Conservation (phyloP, 2,888 invertebrate genomes). For the Cephalotes varians region DNA sequence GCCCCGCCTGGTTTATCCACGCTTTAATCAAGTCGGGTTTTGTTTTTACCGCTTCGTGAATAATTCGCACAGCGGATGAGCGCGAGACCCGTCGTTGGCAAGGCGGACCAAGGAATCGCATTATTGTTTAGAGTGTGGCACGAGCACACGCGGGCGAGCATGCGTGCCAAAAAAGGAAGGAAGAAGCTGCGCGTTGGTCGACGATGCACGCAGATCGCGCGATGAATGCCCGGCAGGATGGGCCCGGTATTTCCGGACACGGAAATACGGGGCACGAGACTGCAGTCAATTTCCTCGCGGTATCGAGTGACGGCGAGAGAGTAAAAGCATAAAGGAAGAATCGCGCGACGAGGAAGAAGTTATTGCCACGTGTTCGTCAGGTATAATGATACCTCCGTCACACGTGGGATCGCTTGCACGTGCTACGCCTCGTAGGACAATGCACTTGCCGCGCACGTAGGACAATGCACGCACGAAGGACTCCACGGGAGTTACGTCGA, state of each 20-base stretch:
- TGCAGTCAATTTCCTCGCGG: constrained; percentile 55
- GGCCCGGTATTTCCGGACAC: constrained; percentile 54
- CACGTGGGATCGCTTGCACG: constrained; percentile 3
- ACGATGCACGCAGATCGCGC: no score
- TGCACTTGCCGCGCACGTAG: constrained; percentile 6
- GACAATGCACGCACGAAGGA: constrained; percentile 48
- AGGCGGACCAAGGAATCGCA: constrained; percentile 1
- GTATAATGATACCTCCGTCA: constrained; percentile 7
- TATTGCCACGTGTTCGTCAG: constrained; percentile 18
- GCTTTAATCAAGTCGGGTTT: constrained; percentile 28
- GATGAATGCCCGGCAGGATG: background rate
- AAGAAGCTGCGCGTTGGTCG: background rate
- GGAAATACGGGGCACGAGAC: constrained; percentile 59
- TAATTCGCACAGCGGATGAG: constrained; percentile 15
- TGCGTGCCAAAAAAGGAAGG: background rate
- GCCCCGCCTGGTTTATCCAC: background rate
- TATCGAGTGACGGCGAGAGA: background rate
- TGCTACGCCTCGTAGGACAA: background rate
- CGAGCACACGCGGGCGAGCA: background rate
- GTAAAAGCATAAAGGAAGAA: background rate
- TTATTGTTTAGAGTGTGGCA: background rate
- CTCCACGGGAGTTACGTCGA: constrained; percentile 38
- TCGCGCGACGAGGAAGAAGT: constrained; percentile 6
- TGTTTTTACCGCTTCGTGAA: constrained; percentile 21
- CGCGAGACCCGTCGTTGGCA: background rate